These are phyloP conservation scores for Lagorchestes hirsutus DNA, from an alignment of 2,797 vertebrate species.

Conservation along the genomic window DNA sequence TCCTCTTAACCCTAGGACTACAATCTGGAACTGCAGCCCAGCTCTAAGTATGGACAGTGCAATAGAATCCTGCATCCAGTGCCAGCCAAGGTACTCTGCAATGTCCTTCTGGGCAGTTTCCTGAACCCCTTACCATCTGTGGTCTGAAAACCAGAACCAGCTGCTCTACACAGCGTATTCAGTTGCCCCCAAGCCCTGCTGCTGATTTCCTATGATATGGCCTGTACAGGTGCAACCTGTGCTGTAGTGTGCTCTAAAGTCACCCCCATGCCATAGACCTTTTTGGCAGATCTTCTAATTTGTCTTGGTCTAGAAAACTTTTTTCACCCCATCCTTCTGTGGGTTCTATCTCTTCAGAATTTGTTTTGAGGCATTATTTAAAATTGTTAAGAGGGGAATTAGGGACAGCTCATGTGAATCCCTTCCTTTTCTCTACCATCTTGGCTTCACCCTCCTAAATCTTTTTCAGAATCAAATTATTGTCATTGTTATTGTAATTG, in stretches of 20 bases:
- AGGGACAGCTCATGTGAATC: not conserved
- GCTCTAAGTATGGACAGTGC: not conserved
- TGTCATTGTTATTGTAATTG: not conserved
- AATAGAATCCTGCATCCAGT: not conserved
- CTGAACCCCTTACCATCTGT: not conserved
- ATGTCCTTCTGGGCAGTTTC: not conserved
- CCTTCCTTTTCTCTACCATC: not conserved
- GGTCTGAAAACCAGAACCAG: not conserved
- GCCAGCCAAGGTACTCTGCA: not conserved
- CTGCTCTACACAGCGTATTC: too few relatives aligned
- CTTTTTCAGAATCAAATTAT: not conserved
- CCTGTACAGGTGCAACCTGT: not conserved
- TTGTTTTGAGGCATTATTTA: not conserved
- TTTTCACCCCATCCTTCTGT: not conserved
- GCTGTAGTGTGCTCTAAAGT: too few relatives aligned
- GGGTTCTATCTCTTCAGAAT: not conserved
- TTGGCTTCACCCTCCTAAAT: not conserved
- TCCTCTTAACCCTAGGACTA: not conserved
- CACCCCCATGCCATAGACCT: not conserved
- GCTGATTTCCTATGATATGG: not conserved
- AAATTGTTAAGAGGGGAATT: not conserved
- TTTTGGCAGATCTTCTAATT: not conserved
- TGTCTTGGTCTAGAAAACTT: not conserved
- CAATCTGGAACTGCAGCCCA: too few relatives aligned
- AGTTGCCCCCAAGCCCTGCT: not conserved